These are phyloP conservation scores for Neodiprion lecontei DNA, from an alignment of 1,140 invertebrate genomes.

Conservation along the genomic window DNA sequence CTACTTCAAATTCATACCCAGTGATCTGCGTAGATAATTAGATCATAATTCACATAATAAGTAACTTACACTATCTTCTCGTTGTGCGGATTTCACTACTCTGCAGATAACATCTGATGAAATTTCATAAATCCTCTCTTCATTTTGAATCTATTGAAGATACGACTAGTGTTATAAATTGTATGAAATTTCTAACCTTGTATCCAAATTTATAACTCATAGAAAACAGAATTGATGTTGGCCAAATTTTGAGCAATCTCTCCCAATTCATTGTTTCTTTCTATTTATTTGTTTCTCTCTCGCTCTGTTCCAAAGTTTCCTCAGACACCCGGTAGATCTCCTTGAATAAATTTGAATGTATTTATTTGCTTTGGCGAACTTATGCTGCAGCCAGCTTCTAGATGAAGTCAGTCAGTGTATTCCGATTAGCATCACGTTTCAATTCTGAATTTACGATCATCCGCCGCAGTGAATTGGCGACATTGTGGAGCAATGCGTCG, in stretches of 20 bases:
- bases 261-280: not conserved
- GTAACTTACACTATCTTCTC: no score
- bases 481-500: slow-evolving; percentile 23
- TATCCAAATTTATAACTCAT: no score
- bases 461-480: slow-evolving; percentile 9
- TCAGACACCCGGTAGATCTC: not conserved
- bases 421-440: slow-evolving; percentile 19
- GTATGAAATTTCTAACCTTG: no score
- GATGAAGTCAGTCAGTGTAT: not conserved
- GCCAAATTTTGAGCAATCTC: not conserved
- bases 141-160: no score
- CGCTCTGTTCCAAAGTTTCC: not conserved
- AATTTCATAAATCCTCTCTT: no score
- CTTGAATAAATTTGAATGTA: not conserved
- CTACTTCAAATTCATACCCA: no score
- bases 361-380: not conserved
- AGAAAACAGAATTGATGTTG: no score
- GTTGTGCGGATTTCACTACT: no score
- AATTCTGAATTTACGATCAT: slow-evolving; percentile 24
- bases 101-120: no score
- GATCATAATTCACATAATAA: no score
- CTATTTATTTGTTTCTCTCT: not conserved
- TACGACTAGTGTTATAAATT: no score
- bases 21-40: no score
- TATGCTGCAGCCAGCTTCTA: not conserved